Evolutionary conservation across 2,888 invertebrate species (phyloP).

Genomic region (Sicus ferrugineus): DNA sequence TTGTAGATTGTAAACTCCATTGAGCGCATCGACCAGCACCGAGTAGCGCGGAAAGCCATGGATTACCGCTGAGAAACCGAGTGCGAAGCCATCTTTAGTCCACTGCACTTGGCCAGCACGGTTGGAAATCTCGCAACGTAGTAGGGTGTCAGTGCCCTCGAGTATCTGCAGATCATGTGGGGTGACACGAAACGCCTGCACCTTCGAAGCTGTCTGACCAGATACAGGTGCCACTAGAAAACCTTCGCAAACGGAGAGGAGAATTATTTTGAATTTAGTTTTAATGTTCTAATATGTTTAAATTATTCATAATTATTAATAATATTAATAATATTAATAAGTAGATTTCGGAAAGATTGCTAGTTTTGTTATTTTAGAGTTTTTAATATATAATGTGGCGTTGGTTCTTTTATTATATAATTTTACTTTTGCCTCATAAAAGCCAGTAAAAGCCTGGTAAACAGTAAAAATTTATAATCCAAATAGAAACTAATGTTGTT

Average conservation of each 20-base stretch:
- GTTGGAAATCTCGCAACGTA: conserved; percentile 86
- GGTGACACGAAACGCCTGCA: conserved; percentile 81
- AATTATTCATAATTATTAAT: not conserved
- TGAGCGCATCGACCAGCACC: conserved; percentile 82
- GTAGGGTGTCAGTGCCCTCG: conserved; percentile 81
- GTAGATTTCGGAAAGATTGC: not conserved
- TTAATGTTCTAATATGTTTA: not conserved
- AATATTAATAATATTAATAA: not conserved
- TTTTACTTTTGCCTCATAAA: no score
- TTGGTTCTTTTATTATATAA: no score
- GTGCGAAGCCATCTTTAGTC: conserved; percentile 93
- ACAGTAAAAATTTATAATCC: no score
- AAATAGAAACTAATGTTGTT: no score
- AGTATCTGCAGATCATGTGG: conserved; percentile 82
- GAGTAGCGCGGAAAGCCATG: conserved; percentile 88
- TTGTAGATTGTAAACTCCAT: conserved; percentile 87
- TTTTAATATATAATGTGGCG: no score
- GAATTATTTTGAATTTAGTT: not conserved
- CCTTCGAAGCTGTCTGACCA: conserved; percentile 57
- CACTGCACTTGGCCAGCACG: conserved; percentile 89
- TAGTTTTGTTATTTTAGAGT: not conserved
- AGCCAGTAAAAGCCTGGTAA: no score
- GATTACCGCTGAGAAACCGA: conserved; percentile 79
- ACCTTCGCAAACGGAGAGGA: not conserved
- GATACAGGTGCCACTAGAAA: conserved; percentile 6